Conservation (phyloP, 2,797 vertebrate genomes). For the Diplodus puntazzo region DNA sequence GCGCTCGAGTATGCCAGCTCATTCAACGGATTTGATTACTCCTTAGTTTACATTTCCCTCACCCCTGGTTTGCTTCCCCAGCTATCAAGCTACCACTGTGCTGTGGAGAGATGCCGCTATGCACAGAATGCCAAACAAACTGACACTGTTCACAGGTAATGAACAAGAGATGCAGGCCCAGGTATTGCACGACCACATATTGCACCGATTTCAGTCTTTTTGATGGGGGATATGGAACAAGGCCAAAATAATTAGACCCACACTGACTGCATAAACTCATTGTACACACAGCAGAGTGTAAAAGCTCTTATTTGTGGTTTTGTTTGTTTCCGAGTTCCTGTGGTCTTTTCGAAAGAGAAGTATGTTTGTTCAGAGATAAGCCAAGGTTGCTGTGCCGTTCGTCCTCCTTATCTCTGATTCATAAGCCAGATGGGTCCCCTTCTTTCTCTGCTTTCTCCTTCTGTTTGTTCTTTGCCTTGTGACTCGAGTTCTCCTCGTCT, state of each 20-base stretch:
- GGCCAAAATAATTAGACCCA: conserved; percentile 79
- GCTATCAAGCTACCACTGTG: conserved; percentile 60
- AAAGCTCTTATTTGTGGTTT: conserved; percentile 58
- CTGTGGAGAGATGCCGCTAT: conserved; percentile 42
- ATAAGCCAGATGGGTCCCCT: conserved; percentile 74
- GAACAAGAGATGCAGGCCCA: conserved; percentile 54
- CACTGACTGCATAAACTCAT: conserved; percentile 66
- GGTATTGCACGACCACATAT: conserved; percentile 54
- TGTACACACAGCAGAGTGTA: conserved; percentile 56
- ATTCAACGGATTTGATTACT: conserved; percentile 76
- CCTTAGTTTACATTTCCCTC: conserved; percentile 76
- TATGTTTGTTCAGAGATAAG: conserved; percentile 80
- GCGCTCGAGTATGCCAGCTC: conserved; percentile 62
- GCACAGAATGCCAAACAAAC: conserved; percentile 60
- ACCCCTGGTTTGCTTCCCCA: conserved; percentile 57
- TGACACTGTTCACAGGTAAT: conserved; percentile 60
- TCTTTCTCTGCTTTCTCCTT: conserved; percentile 59
- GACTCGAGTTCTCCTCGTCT: conserved; percentile 39
- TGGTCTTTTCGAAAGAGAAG: conserved; percentile 66
- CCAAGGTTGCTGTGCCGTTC: conserved; percentile 68
- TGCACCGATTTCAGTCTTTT: conserved; percentile 65
- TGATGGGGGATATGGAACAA: conserved; percentile 63
- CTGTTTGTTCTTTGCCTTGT: conserved; percentile 50
- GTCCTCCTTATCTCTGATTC: conserved; percentile 76
- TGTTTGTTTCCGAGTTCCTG: conserved; percentile 74